Percentiles rank a stretch among this genome's conserved stretches.
phyloP scores from a whole-genome alignment of 2,113 vertebrate genomes.

The Hylia prasina region DNA sequence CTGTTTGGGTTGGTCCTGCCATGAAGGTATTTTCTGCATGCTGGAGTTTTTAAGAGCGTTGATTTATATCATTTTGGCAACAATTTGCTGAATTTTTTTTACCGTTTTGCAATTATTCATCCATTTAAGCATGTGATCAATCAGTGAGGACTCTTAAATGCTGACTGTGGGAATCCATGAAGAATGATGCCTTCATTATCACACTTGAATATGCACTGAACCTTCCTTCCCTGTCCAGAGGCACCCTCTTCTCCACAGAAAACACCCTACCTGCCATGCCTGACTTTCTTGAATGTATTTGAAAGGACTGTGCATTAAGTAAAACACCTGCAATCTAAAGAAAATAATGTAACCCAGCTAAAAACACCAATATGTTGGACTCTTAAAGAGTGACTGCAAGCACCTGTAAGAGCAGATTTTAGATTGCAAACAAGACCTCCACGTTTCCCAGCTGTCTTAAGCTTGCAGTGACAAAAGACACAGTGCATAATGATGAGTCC shows the following conservation, averaged over 20 bases:
- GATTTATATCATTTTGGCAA: neutral
- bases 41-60: neutral
- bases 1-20: neutral
- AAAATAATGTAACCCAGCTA: neutral
- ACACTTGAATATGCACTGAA: neutral
- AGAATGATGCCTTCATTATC: neutral
- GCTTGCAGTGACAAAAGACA: neutral
- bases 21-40: neutral
- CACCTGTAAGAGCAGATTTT: neutral
- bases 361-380: neutral
- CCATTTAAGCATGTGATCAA: neutral
- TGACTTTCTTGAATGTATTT: neutral
- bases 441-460: neutral
- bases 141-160: neutral
- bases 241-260: neutral
- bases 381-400: neutral
- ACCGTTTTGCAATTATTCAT: neutral
- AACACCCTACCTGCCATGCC: neutral
- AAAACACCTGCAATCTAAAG: neutral
- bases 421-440: neutral
- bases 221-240: neutral
- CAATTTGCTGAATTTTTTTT: neutral
- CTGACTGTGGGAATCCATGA: neutral
- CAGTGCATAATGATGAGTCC: neutral
- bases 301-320: neutral